Evolutionary conservation across 2,888 invertebrate species (phyloP), one percentile per base, ranked within the genome.

Genomic region (Rotaria socialis): DNA sequence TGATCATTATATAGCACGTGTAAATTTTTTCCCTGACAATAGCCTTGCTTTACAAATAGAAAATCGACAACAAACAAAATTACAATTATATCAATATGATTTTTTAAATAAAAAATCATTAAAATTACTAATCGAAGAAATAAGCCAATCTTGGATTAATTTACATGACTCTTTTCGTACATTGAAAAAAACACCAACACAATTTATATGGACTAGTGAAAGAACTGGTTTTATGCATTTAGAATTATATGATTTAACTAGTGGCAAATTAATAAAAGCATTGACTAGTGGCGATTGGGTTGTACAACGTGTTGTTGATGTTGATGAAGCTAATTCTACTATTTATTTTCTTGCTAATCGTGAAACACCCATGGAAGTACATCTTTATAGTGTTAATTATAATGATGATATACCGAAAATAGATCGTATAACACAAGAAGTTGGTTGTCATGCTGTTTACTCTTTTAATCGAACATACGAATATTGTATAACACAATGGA

Each of bases 321-420:
- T 80, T 47, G 80, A 80, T 80, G 80, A 80, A 47, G 47, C 22
- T 2, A 80, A 80, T n/a, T 43, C 43, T 3, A 47, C n/a, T 47
- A 80, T 80, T 80, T 80, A 80, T 47, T 80, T 80, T 80, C 80
- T 80, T 24, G 80, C 80, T 80, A 80, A 80, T 80, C 80, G 80
- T 80, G 80, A 80, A 80, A 80, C 47, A 47, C 80, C 80, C 2
- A 3, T 80, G 2, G 43, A 80, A 47, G 47, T 80, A 10, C 80
- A 80, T 80, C n/a, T 80, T 1, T 80, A 80, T n/a, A 80, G 80
- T 80, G 80, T 80, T n/a, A 47, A 43, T 43, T 80, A 80, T 47
- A 43, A 80, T n/a, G 24, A 43, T 47, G 43, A 43, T 24, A n/a
- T 3, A 24, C 14, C 43, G 6, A 19, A 6, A 80, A n/a, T 80